phyloP scores from a whole-genome alignment of 2,888 invertebrate species.

The Caenorhabditis parvicauda region DNA sequence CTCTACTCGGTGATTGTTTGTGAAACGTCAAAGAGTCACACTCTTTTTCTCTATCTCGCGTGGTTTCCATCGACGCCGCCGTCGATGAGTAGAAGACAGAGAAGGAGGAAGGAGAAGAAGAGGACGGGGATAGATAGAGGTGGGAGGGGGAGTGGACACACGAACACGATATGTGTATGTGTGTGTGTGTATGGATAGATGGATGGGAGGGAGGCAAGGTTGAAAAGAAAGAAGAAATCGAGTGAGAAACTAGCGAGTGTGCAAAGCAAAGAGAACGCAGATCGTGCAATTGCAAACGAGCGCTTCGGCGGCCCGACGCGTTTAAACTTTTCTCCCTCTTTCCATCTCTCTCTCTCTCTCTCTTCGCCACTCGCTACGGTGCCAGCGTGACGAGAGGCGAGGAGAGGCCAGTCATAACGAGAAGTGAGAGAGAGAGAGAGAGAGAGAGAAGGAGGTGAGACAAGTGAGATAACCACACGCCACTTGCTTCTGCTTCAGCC shows the following conservation, averaged over 20 bases:
- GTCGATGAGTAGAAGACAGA: not conserved
- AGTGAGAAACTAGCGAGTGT: slow-evolving; percentile 3
- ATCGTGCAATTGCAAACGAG: not conserved
- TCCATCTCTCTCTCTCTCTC: no score
- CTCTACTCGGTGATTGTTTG: no score
- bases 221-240: slow-evolving; percentile 4
- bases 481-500: not conserved
- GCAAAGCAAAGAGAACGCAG: slow-evolving; percentile 2
- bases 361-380: no score
- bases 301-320: not conserved
- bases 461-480: not conserved
- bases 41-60: no score
- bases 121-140: not conserved
- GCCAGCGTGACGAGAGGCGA: no score
- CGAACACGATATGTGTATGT: not conserved
- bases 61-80: no score
- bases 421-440: not conserved
- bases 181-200: not conserved
- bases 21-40: no score
- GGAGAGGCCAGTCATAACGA: not conserved
- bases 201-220: slow-evolving; percentile 1
- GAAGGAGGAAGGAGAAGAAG: not conserved
- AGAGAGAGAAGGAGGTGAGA: slow-evolving; percentile 1
- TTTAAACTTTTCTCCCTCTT: no score
- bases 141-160: not conserved